These are phyloP conservation scores for Megalopta genalis DNA, from an alignment of 1,140 invertebrate species.

Conservation along the genomic window DNA sequence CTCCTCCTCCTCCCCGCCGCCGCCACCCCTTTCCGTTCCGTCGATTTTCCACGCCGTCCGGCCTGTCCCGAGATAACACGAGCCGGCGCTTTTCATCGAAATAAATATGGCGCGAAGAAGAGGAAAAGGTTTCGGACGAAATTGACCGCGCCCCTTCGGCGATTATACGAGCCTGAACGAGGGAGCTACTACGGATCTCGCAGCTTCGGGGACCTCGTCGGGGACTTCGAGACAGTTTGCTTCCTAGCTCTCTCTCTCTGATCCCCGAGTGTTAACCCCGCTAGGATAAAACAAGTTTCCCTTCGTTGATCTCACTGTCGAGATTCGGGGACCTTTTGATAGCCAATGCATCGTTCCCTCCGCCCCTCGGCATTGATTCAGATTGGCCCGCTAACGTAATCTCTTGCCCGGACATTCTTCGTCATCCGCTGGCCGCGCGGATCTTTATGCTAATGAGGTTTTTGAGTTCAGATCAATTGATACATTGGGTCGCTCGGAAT, in stretches of 20 bases:
- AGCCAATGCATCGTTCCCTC: background rate
- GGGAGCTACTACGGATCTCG: conserved; percentile 9
- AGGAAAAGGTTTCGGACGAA: conserved; percentile 44
- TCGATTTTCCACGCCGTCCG: background rate
- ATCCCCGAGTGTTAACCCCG: background rate
- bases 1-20: background rate
- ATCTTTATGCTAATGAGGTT: too few relatives aligned
- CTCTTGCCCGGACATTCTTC: too few relatives aligned
- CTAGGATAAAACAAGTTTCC: background rate
- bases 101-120: conserved; percentile 51
- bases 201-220: conserved; percentile 15
- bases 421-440: too few relatives aligned
- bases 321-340: background rate
- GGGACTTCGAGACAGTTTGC: conserved; percentile 45
- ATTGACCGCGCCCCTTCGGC: conserved; percentile 25
- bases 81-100: conserved; percentile 44
- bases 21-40: background rate
- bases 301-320: background rate
- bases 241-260: conserved; percentile 8
- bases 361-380: background rate
- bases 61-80: conserved; percentile 8
- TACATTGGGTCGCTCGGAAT: too few relatives aligned
- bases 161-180: conserved; percentile 27
- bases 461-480: too few relatives aligned
- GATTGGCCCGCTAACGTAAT: background rate